Conservation (phyloP, 2,888 invertebrate genomes). For the Stenichneumon culpator region DNA sequence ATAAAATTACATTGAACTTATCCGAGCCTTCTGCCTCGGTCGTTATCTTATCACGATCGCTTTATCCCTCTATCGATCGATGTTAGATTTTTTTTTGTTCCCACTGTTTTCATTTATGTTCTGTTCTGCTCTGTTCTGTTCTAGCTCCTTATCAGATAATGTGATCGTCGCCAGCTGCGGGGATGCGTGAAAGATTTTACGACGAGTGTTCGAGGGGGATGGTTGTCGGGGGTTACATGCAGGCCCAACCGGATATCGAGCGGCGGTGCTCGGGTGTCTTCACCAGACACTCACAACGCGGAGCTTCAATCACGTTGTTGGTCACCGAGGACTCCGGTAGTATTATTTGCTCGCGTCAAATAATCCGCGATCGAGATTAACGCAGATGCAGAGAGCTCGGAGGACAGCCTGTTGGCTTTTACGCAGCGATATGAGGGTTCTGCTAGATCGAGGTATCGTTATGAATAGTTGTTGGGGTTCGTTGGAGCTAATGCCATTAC, state of each 20-base stretch:
- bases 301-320: neutral
- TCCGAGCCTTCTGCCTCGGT: neutral
- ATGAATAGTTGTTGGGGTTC: slow-evolving; percentile 19
- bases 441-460: slow-evolving; percentile 8
- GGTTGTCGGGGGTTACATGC: slow-evolving; percentile 6
- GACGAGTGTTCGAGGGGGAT: slow-evolving; percentile 3
- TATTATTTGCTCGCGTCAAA: neutral
- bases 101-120: neutral
- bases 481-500: neutral
- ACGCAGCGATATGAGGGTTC: neutral
- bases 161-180: neutral
- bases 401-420: slow-evolving; percentile 1
- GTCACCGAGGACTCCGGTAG: neutral
- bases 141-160: neutral
- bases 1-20: slow-evolving; percentile 46
- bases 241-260: slow-evolving; percentile 17
- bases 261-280: slow-evolving; percentile 10
- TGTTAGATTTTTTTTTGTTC: neutral
- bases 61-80: slow-evolving; percentile 21
- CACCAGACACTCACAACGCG: neutral
- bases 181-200: neutral
- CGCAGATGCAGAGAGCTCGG: neutral
- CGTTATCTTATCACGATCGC: slow-evolving; percentile 20
- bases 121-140: neutral
- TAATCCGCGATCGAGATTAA: slow-evolving; percentile 21